These are phyloP conservation scores for Entelurus aequoreus DNA, from an alignment of 2,113 vertebrate species.

Conservation along the genomic window DNA sequence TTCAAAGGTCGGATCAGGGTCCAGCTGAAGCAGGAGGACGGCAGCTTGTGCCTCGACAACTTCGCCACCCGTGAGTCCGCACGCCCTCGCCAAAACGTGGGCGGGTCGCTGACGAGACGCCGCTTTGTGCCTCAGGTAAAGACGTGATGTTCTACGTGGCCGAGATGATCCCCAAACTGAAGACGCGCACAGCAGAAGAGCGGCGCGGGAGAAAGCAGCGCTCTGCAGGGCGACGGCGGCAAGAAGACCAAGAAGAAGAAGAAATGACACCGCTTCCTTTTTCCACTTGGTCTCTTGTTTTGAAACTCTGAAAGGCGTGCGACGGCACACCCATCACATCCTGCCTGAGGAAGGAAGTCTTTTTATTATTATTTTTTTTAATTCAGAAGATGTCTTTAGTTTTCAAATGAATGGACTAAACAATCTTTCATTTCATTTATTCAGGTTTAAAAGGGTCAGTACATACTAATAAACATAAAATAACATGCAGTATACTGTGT, in stretches of 20 bases:
- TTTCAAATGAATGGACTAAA: not conserved
- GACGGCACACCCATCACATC: no score
- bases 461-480: no score
- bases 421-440: no score
- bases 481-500: no score
- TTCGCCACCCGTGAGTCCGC: slow-evolving; percentile 82
- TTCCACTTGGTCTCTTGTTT: not conserved
- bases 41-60: slow-evolving; percentile 81
- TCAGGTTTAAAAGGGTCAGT: no score
- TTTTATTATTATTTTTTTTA: not conserved
- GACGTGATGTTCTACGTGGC: slow-evolving; percentile 90
- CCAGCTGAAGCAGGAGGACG: slow-evolving; percentile 88
- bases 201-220: slow-evolving; percentile 79
- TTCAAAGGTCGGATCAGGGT: slow-evolving; percentile 89
- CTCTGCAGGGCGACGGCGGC: slow-evolving; percentile 87
- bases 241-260: slow-evolving; percentile 99
- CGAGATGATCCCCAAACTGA: slow-evolving; percentile 96
- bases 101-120: no score
- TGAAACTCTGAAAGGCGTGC: not conserved
- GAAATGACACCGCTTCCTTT: slow-evolving; percentile 66
- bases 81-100: not conserved
- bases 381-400: not conserved
- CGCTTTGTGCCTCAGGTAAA: slow-evolving; percentile 72
- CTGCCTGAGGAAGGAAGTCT: not conserved
- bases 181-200: slow-evolving; percentile 91